phyloP scores from a whole-genome alignment of 2,888 invertebrate genomes.

The Tachina grossa region DNA sequence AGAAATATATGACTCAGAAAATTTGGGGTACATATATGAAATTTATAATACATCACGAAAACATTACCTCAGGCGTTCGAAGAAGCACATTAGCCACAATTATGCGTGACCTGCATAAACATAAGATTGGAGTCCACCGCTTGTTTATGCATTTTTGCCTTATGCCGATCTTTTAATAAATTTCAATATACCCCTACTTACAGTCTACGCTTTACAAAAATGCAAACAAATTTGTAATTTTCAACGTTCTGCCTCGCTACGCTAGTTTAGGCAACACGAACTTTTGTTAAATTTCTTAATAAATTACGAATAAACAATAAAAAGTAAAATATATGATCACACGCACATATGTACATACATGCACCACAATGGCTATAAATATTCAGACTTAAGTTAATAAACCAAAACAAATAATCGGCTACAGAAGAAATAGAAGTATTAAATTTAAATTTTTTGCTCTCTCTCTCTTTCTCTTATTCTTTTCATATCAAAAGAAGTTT shows the following conservation, averaged over 20 bases:
- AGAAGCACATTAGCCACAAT: too few relatives aligned
- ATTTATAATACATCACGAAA: too few relatives aligned
- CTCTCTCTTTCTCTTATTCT: not conserved
- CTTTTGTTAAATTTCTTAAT: slow-evolving; percentile 39
- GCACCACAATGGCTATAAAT: not conserved
- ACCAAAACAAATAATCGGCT: slow-evolving; percentile 44
- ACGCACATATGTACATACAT: not conserved
- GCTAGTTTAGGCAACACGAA: slow-evolving; percentile 25
- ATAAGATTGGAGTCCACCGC: too few relatives aligned
- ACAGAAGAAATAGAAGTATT: slow-evolving; percentile 23
- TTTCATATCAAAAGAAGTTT: slow-evolving; percentile 15
- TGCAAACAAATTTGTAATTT: slow-evolving; percentile 6
- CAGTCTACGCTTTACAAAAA: not conserved
- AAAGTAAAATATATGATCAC: not conserved
- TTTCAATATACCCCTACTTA: not conserved
- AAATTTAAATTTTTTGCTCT: slow-evolving; percentile 26
- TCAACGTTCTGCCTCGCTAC: slow-evolving; percentile 16
- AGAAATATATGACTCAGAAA: too few relatives aligned
- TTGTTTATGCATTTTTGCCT: too few relatives aligned
- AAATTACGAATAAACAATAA: slow-evolving; percentile 44
- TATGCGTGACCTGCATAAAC: too few relatives aligned
- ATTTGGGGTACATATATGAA: too few relatives aligned
- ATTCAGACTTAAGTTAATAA: slow-evolving; percentile 30
- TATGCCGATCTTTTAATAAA: not conserved
- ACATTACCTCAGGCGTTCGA: too few relatives aligned